phyloP scores from a whole-genome alignment of 2,113 vertebrate species.

The Numenius arquata region DNA sequence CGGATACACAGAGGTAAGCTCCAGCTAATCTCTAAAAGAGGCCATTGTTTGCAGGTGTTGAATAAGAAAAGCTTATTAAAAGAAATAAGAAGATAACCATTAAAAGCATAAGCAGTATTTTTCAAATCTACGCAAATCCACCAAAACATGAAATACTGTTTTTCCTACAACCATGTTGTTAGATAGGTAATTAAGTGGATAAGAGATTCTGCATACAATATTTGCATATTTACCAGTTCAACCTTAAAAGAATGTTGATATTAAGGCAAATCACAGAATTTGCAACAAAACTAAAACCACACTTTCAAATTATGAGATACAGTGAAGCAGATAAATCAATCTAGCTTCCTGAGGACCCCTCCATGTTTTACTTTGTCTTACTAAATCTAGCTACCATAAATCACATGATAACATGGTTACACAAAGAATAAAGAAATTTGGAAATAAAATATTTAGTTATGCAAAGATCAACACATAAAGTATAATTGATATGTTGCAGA shows the following conservation, averaged over 20 bases:
- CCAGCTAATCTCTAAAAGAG: background rate
- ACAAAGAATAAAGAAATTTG: background rate
- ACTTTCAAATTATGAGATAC: background rate
- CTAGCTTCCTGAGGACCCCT: background rate
- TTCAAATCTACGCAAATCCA: background rate
- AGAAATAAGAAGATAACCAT: background rate
- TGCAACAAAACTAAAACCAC: background rate
- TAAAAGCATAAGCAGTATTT: background rate
- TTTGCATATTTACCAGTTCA: background rate
- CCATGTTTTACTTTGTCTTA: background rate
- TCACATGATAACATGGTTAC: background rate
- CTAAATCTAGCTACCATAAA: background rate
- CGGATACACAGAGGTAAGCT: background rate
- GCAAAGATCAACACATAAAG: background rate
- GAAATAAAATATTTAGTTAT: background rate
- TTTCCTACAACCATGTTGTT: background rate
- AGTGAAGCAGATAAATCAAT: background rate
- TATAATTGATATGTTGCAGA: background rate
- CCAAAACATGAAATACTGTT: background rate
- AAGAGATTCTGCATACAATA: background rate
- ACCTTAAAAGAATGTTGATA: background rate
- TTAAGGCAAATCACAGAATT: background rate
- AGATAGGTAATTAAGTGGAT: background rate
- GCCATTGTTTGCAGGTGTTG: background rate
- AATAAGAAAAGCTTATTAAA: background rate